Percentiles rank a stretch among this genome's conserved stretches.
phyloP scores from a whole-genome alignment of 2,888 invertebrate species.

The Parasteatoda lunata region DNA sequence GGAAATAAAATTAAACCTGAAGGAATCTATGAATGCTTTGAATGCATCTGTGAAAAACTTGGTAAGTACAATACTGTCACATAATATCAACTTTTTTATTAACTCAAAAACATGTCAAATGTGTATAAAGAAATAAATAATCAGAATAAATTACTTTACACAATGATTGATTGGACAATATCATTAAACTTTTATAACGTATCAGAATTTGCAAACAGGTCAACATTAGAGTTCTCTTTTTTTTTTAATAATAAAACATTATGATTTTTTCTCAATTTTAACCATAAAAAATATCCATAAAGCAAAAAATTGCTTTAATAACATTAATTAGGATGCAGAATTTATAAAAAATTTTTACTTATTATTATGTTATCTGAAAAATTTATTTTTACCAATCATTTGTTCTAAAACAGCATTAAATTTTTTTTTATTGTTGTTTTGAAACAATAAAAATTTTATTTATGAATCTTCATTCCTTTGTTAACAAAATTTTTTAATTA shows the following conservation, averaged over 20 bases:
- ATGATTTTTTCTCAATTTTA: neutral
- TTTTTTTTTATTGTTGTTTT: too few relatives aligned
- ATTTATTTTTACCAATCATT: too few relatives aligned
- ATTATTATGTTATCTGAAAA: too few relatives aligned
- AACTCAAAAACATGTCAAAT: too few relatives aligned
- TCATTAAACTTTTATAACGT: neutral
- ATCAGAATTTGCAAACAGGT: neutral
- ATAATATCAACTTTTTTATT: neutral
- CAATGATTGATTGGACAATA: constrained; percentile 10
- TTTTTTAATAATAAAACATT: neutral
- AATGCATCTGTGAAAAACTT: constrained; percentile 13
- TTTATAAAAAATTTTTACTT: too few relatives aligned
- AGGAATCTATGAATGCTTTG: neutral
- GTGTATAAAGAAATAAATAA: constrained; percentile 2
- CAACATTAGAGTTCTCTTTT: neutral
- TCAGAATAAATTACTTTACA: neutral
- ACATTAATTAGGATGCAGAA: too few relatives aligned
- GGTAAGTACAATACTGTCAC: neutral
- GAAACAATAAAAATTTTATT: too few relatives aligned
- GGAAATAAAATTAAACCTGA: constrained; percentile 1
- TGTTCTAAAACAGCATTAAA: too few relatives aligned
- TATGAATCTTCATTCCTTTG: too few relatives aligned
- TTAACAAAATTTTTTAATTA: too few relatives aligned
- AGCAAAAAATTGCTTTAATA: too few relatives aligned
- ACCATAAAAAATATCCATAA: too few relatives aligned